Percentiles rank a stretch among this genome's conserved stretches.
phyloP scores from a whole-genome alignment of 2,797 vertebrate species.

The Myotis planiceps region DNA sequence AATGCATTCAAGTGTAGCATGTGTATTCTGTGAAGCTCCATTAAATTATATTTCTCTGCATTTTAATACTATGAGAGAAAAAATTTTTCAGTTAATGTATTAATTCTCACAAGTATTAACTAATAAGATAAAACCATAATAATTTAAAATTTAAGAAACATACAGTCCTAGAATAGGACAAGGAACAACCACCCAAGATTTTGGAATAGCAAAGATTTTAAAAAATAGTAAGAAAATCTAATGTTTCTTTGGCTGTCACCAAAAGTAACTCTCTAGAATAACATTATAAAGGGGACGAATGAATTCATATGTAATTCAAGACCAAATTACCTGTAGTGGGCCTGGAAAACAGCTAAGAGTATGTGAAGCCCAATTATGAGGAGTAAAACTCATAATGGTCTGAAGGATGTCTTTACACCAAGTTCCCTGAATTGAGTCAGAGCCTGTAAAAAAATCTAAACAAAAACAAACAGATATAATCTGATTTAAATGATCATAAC shows the following conservation, averaged over 20 bases:
- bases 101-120: not conserved
- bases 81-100: not conserved
- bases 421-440: slow-evolving; percentile 98
- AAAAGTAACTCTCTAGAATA: slow-evolving; percentile 8
- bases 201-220: not conserved
- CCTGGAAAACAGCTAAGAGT: slow-evolving; percentile 98
- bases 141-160: slow-evolving; percentile 3
- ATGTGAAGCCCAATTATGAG: slow-evolving; percentile 99
- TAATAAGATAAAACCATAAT: not conserved
- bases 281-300: not conserved
- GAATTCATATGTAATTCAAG: slow-evolving; percentile 10
- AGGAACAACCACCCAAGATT: not conserved
- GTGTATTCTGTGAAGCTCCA: not conserved
- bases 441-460: slow-evolving; percentile 98
- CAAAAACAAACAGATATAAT: slow-evolving; percentile 63
- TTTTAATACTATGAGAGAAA: not conserved
- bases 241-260: slow-evolving; percentile 1
- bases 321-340: slow-evolving; percentile 93
- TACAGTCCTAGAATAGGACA: not conserved
- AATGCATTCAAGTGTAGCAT: not conserved
- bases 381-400: slow-evolving; percentile 99
- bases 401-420: slow-evolving; percentile 99
- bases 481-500: not conserved
- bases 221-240: not conserved
- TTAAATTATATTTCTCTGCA: not conserved